A percentile compares a stretch with the other conserved stretches of the same genome.
Evolutionary conservation across 23 tunicate species (phyloP).

Genomic region (Trididemnum nubilum): DNA sequence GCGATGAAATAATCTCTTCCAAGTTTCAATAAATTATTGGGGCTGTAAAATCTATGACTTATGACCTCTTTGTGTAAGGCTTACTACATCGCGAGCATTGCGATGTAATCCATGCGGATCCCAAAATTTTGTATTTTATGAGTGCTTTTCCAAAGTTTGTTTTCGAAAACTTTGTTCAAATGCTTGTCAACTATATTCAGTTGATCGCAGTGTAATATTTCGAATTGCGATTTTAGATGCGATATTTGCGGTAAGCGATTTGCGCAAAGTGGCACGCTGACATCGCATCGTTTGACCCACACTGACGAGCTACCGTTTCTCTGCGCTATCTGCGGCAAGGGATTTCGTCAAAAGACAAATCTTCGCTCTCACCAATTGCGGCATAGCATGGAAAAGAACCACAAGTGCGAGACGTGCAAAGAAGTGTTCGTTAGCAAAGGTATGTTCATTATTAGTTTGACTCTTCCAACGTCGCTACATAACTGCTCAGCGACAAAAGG

Average conservation of each 20-base stretch:
- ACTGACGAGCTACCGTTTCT: slow-evolving; percentile 50
- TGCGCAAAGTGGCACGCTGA: slow-evolving; percentile 53
- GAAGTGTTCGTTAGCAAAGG: slow-evolving; percentile 18
- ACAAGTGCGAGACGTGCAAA: slow-evolving; percentile 39
- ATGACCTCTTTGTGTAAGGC: too few species aligned
- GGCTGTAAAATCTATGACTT: too few species aligned
- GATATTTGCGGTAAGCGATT: slow-evolving; percentile 49
- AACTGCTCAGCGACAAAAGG: not conserved
- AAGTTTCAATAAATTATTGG: too few species aligned
- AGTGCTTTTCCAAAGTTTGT: too few species aligned
- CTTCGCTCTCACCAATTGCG: slow-evolving; percentile 52
- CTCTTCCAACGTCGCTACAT: not conserved
- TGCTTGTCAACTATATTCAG: too few species aligned
- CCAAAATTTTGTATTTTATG: too few species aligned
- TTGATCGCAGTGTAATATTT: too few species aligned
- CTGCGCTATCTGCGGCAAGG: slow-evolving; percentile 68
- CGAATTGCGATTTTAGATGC: slow-evolving; percentile 49
- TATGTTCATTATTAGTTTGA: slow-evolving; percentile 5
- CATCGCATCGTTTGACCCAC: slow-evolving; percentile 52
- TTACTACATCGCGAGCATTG: too few species aligned
- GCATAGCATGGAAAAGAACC: slow-evolving; percentile 28
- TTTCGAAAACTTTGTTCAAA: too few species aligned
- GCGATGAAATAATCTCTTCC: too few species aligned
- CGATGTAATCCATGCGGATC: too few species aligned
- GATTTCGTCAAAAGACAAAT: slow-evolving; percentile 67